Percentiles rank a stretch among this genome's conserved stretches.
These are phyloP conservation scores for Onychomys torridus DNA, from an alignment of 2,797 vertebrate genomes.

Conservation along the genomic window DNA sequence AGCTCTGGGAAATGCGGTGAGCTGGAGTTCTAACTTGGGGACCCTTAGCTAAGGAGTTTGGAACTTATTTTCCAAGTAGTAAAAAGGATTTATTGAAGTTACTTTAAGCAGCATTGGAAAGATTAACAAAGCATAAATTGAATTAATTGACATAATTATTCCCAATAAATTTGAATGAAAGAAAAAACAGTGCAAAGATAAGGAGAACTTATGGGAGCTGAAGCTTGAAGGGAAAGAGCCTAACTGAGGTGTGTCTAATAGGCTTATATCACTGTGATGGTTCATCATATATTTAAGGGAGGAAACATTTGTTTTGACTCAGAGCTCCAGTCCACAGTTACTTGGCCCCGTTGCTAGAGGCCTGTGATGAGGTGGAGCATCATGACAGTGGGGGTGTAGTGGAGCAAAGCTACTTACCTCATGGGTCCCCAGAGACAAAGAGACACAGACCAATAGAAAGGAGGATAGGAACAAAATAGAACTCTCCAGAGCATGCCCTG, in stretches of 20 bases:
- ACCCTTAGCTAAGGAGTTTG: neutral
- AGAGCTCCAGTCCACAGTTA: neutral
- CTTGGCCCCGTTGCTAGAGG: neutral
- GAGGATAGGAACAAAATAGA: neutral
- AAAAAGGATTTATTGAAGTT: neutral
- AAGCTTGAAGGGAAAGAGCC: neutral
- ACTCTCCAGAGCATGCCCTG: neutral
- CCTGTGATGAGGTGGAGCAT: neutral
- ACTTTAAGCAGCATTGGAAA: conserved; percentile 19
- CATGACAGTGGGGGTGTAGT: neutral
- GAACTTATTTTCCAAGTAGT: neutral
- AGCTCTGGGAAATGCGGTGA: neutral
- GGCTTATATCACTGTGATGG: neutral
- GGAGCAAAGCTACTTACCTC: neutral
- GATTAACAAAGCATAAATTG: neutral
- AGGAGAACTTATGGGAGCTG: neutral
- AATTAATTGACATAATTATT: neutral
- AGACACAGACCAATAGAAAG: neutral
- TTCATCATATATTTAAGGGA: neutral
- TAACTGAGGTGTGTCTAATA: neutral
- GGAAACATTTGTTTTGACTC: neutral
- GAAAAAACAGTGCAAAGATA: conserved; percentile 20
- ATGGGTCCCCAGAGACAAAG: neutral
- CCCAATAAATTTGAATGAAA: neutral
- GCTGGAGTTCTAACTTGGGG: neutral